phyloP scores from a whole-genome alignment of 1,140 invertebrate species.

The Zeugodacus cucurbitae region DNA sequence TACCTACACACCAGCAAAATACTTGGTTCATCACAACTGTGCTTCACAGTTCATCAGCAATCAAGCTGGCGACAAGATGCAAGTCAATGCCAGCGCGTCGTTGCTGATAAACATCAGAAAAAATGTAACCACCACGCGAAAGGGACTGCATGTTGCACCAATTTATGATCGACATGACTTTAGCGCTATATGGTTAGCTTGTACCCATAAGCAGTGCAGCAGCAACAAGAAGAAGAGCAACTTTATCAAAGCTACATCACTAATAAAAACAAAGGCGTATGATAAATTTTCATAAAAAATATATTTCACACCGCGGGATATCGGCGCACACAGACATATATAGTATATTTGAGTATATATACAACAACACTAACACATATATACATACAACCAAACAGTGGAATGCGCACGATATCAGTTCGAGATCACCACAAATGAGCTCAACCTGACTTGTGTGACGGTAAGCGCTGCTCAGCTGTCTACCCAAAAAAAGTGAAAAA shows the following conservation, averaged over 20 bases:
- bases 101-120: conserved; percentile 30
- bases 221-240: background rate
- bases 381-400: background rate
- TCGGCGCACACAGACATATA: background rate
- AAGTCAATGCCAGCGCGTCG: background rate
- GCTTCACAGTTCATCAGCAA: conserved; percentile 28
- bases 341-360: too few species aligned
- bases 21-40: background rate
- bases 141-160: conserved; percentile 37
- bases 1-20: background rate
- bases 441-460: conserved; percentile 17
- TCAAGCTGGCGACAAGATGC: conserved; percentile 26
- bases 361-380: background rate
- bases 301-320: conserved; percentile 36
- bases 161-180: conserved; percentile 31
- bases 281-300: conserved; percentile 37
- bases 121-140: background rate
- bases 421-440: background rate
- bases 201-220: background rate
- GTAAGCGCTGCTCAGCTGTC: background rate
- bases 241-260: background rate
- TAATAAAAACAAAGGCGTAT: conserved; percentile 32
- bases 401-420: background rate
- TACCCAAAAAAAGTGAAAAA: background rate
- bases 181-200: background rate